phyloP scores from a whole-genome alignment of 2,797 vertebrate genomes.

The Peromyscus nudipes region DNA sequence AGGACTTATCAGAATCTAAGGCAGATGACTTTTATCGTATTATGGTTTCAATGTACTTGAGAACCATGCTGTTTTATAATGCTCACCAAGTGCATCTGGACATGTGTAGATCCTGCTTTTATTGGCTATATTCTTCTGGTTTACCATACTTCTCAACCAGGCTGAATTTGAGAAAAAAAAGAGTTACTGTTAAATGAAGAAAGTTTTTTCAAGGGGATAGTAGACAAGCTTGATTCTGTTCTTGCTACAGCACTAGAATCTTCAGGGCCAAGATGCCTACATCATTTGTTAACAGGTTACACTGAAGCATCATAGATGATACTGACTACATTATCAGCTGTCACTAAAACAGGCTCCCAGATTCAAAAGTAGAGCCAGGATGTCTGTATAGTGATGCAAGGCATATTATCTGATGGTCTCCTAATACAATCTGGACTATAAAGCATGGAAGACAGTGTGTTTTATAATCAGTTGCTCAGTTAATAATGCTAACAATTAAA shows the following conservation, averaged over 20 bases:
- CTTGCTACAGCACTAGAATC: conserved; percentile 23
- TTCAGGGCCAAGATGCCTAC: not conserved
- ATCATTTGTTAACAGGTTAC: not conserved
- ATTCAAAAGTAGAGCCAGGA: not conserved
- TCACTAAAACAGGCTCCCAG: not conserved
- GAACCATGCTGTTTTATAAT: conserved; percentile 71
- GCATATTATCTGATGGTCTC: not conserved
- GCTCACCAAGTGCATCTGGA: not conserved
- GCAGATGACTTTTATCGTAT: conserved; percentile 72
- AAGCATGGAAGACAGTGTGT: not conserved
- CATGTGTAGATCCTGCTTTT: not conserved
- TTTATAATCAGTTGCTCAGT: not conserved
- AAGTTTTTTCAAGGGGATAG: not conserved
- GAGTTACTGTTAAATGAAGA: not conserved
- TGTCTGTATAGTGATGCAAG: not conserved
- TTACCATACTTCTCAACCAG: conserved; percentile 61
- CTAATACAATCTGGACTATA: not conserved
- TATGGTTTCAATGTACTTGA: conserved; percentile 77
- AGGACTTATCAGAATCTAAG: conserved; percentile 78
- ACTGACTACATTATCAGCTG: not conserved
- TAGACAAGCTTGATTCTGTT: conserved; percentile 11
- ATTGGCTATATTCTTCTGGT: conserved; percentile 20
- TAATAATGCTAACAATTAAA: conserved; percentile 2
- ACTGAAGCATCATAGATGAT: not conserved
- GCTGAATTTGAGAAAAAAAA: not conserved